These are phyloP conservation scores for Gavialis gangeticus DNA, from an alignment of 2,113 vertebrate genomes.

Conservation along the genomic window DNA sequence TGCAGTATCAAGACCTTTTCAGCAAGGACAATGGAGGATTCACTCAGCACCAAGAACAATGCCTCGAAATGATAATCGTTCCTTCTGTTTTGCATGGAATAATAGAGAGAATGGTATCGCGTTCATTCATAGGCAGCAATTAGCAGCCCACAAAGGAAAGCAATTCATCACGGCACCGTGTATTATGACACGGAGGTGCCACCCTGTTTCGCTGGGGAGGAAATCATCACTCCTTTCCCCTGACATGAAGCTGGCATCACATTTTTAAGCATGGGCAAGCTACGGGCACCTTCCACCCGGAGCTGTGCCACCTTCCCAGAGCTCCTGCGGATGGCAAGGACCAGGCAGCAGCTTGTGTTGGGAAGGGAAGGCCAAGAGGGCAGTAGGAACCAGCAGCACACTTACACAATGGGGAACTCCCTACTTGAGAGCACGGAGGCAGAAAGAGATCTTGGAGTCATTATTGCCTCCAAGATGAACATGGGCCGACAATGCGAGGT, in stretches of 20 bases:
- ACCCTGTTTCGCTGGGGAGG: fast-evolving
- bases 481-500: no score
- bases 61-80: slow-evolving; percentile 23
- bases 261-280: background rate
- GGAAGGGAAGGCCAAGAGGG: background rate
- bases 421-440: no score
- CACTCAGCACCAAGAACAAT: slow-evolving; percentile 6
- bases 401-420: no score
- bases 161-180: background rate
- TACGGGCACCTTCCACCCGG: background rate
- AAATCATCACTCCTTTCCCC: fast-evolving
- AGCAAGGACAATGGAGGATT: slow-evolving; percentile 33
- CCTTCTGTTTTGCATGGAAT: background rate
- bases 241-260: background rate
- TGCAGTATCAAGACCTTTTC: background rate
- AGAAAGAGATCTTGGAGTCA: no score
- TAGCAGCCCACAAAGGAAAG: background rate
- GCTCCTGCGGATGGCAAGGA: background rate
- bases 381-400: no score
- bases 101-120: background rate
- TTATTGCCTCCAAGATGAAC: no score
- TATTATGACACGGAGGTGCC: background rate
- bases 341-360: background rate
- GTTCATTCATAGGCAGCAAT: background rate
- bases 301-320: background rate